Percentiles rank a stretch among this genome's conserved stretches.
These are phyloP conservation scores for Neoscelio sp. DNA, from an alignment of 2,888 invertebrate genomes.

Conservation along the genomic window DNA sequence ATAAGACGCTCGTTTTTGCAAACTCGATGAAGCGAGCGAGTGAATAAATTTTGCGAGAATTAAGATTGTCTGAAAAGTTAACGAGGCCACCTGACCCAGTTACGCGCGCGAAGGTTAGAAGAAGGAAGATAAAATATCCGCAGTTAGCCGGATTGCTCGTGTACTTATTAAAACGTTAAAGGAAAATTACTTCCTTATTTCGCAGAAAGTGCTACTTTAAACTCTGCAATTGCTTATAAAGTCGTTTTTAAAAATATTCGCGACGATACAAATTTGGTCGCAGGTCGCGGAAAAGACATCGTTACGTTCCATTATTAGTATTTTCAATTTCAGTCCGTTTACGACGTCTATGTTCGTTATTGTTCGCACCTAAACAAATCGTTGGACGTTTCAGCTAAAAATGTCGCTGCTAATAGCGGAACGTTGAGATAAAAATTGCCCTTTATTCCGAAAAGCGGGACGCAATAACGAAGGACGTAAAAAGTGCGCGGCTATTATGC, in stretches of 20 bases:
- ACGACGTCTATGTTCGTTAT: too few relatives aligned
- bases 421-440: slow-evolving; percentile 37
- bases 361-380: too few relatives aligned
- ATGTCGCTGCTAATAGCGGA: slow-evolving; percentile 17
- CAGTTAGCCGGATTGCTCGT: slow-evolving; percentile 23
- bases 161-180: slow-evolving; percentile 53
- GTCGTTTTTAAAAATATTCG: slow-evolving; percentile 7
- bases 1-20: slow-evolving; percentile 5
- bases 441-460: slow-evolving; percentile 30
- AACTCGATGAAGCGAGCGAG: slow-evolving; percentile 16
- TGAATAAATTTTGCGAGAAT: slow-evolving; percentile 39
- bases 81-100: slow-evolving; percentile 50
- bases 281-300: too few relatives aligned
- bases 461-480: slow-evolving; percentile 26
- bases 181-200: slow-evolving; percentile 32
- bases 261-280: background rate
- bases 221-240: slow-evolving; percentile 29
- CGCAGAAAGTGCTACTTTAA: slow-evolving; percentile 15
- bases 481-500: slow-evolving; percentile 20
- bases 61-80: slow-evolving; percentile 26
- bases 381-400: too few relatives aligned
- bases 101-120: background rate
- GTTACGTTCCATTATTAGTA: slow-evolving; percentile 26
- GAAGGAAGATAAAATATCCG: slow-evolving; percentile 16
- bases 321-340: slow-evolving; percentile 5